phyloP scores from a whole-genome alignment of 2,113 vertebrate species.

The Vimba vimba region DNA sequence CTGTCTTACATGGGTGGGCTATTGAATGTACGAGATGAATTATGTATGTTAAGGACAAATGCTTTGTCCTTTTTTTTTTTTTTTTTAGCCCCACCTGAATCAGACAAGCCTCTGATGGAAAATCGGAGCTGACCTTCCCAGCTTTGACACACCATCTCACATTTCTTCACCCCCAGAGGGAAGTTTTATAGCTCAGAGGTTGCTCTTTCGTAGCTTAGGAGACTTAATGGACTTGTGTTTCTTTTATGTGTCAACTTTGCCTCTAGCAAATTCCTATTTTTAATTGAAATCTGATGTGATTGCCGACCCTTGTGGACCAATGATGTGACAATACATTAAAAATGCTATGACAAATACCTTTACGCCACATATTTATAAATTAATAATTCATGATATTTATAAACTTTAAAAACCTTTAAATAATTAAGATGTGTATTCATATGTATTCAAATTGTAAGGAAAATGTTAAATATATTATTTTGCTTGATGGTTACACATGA shows the following conservation, averaged over 20 bases:
- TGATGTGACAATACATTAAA: background rate
- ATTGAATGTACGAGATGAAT: background rate
- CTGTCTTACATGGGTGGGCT: background rate
- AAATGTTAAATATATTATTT: no score
- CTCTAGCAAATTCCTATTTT: background rate
- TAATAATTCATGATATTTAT: background rate
- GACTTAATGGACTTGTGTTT: background rate
- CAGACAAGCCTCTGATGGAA: slow-evolving; percentile 18
- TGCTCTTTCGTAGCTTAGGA: background rate
- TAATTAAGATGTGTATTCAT: background rate
- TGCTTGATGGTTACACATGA: background rate
- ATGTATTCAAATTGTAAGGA: no score
- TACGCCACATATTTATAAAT: background rate
- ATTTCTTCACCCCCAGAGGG: slow-evolving; percentile 21
- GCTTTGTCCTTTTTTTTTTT: background rate
- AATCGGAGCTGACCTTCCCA: slow-evolving; percentile 16
- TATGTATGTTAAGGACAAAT: background rate
- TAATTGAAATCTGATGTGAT: background rate
- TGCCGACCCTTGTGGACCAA: background rate
- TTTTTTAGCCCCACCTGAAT: slow-evolving; percentile 2
- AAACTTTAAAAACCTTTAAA: background rate
- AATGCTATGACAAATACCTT: background rate
- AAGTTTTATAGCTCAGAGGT: slow-evolving; percentile 2
- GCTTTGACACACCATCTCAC: slow-evolving; percentile 40
- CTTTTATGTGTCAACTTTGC: background rate